A percentile compares a stretch with the other conserved stretches of the same genome.
Conservation (phyloP, 2,888 invertebrate species). For the Sinopyrophorus schimmeli region DNA sequence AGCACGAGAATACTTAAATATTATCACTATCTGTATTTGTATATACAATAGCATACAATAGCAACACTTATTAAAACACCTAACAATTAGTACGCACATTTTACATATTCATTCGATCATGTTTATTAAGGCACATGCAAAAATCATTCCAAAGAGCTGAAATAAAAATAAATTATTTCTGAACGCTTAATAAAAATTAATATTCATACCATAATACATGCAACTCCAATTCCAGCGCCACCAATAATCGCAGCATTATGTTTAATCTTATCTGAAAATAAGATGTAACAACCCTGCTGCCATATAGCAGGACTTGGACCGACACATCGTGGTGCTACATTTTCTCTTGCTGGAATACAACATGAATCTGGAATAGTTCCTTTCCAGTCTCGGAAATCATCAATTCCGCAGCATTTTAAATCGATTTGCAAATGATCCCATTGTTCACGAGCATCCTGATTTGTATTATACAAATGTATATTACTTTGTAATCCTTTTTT, state of each 20-base stretch:
- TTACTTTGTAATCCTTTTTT: constrained; percentile 13
- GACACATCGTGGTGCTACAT: constrained; percentile 63
- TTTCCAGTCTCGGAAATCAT: constrained; percentile 75
- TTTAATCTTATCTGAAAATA: constrained; percentile 71
- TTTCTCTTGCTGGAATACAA: constrained; percentile 66
- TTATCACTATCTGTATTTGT: constrained; percentile 18
- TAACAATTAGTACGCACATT: constrained; percentile 2
- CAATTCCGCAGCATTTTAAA: constrained; percentile 84
- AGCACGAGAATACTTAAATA: constrained; percentile 13
- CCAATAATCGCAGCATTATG: constrained; percentile 81
- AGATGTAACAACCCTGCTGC: constrained; percentile 74
- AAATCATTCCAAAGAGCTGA: constrained; percentile 82
- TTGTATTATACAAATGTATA: constrained; percentile 31
- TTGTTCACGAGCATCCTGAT: constrained; percentile 81
- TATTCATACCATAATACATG: constrained; percentile 76
- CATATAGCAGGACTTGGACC: constrained; percentile 63
- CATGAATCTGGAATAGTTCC: constrained; percentile 75
- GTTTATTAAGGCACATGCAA: constrained; percentile 82
- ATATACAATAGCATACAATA: constrained; percentile 7
- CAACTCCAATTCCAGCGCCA: constrained; percentile 78
- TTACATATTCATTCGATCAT: constrained; percentile 61
- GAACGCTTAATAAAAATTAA: too few species aligned
- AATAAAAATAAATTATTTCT: constrained; percentile 56
- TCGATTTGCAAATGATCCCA: constrained; percentile 89
- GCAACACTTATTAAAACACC: constrained; percentile 7